Base-by-base conservation (phyloP, 2,797 vertebrate genomes). In the Pangasius macronema region DNA sequence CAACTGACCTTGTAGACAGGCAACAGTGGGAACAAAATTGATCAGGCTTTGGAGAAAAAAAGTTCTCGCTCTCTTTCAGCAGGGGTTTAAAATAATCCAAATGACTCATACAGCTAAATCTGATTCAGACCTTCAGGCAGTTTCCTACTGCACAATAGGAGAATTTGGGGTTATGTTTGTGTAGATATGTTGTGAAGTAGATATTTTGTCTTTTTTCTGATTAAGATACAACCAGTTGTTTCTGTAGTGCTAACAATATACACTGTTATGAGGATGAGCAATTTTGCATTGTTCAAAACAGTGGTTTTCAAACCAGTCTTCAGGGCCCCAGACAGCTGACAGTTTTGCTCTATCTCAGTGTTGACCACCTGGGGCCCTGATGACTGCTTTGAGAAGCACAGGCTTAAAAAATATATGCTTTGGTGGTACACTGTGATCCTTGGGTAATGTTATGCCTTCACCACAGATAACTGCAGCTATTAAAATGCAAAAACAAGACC, bases 11-110 rank as follows among this genome's bases (percentile, higher is more conserved):
- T 76, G 89, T 86, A 39, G 82, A 82, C 42, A 87, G 63, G 68
- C 33, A 83, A 85, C 88, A 73, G 67, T 14, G 65, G 91, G 91
- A 86, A 91, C 63, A 88, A 77, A 89, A 95, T 95, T 89, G 91
- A 95, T 92, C 49, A 4, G 24, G 87, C 39, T 83, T 83, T 85
- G 57, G 20, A 67, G 39, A 42, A 42, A 39, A 67, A 86, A 89
- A 77, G 27, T 82, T 57, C 30, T 61, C 14, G 24, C 36, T 30
- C 39, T 39, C n/a, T 51, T 10, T 20, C 46, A 59, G 30, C 1
- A 33, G 42, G 42, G 68, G 53, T 33, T 87, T n/a, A 67, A 53
- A 77, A 65, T 84, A 46, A 87, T 75, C 46, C 9, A 55, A n/a
- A n/a, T 68, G 61, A 84, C 73, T 80, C 10, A 36, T 39, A 57